Conservation (phyloP, 2,113 vertebrate genomes). For the Poeciliopsis occidentalis region DNA sequence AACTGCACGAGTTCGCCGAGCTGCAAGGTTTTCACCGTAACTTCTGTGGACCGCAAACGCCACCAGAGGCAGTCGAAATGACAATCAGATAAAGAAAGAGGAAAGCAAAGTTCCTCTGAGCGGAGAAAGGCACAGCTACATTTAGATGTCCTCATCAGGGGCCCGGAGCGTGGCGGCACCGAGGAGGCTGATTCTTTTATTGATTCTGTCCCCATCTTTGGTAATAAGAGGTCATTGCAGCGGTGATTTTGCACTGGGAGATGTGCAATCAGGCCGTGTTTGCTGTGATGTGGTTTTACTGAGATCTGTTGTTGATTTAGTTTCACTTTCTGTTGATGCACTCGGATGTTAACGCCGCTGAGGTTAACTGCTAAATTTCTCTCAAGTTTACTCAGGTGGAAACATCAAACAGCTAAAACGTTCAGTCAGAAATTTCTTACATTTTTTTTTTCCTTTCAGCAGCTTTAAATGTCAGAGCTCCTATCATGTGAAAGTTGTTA, state of each 20-base stretch:
- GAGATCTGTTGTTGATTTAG: constrained; percentile 9
- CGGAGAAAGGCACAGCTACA: constrained; percentile 17
- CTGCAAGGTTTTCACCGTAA: constrained; percentile 24
- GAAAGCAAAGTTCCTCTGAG: constrained; percentile 13
- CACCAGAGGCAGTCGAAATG: constrained; percentile 31
- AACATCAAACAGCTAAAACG: background rate
- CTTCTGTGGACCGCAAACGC: constrained; percentile 9
- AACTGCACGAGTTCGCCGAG: constrained; percentile 33
- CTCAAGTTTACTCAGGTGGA: background rate
- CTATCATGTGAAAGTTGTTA: no score
- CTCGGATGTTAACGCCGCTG: background rate
- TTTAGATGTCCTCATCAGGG: constrained; percentile 40
- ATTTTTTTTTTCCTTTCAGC: background rate
- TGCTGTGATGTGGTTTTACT: constrained; percentile 9
- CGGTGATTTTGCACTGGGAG: constrained; percentile 2
- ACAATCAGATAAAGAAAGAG: constrained; percentile 33
- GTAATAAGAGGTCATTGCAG: constrained; percentile 38
- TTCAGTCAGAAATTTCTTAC: background rate
- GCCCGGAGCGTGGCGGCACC: constrained; percentile 1
- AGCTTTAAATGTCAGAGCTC: no score
- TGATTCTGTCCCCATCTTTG: constrained; percentile 41
- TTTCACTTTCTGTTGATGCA: constrained; percentile 4
- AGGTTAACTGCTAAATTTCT: constrained; percentile 6
- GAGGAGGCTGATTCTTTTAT: constrained; percentile 23
- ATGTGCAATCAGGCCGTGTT: background rate